These are phyloP conservation scores for Megalopta genalis DNA, from an alignment of 1,140 invertebrate species.

Conservation along the genomic window DNA sequence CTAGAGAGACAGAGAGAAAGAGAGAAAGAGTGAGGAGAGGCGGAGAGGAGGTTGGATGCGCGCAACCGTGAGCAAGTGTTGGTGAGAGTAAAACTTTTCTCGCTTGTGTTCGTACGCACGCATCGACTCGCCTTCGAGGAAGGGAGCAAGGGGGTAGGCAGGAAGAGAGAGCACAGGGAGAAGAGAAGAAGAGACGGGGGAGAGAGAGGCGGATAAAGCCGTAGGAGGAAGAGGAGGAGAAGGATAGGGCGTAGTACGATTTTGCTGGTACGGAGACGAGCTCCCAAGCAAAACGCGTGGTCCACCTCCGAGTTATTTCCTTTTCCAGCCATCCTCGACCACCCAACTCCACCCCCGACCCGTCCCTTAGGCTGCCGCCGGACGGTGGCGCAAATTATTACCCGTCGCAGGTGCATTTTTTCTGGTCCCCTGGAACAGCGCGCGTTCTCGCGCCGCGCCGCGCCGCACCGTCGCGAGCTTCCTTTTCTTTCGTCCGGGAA, in stretches of 20 bases:
- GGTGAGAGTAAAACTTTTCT: constrained; percentile 80
- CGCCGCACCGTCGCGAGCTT: constrained; percentile 8
- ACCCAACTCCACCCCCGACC: constrained; percentile 10
- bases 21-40: constrained; percentile 10
- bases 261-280: constrained; percentile 73
- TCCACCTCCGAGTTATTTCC: constrained; percentile 76
- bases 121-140: constrained; percentile 73
- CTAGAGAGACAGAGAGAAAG: constrained; percentile 17
- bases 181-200: constrained; percentile 31
- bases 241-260: constrained; percentile 66
- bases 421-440: constrained; percentile 38
- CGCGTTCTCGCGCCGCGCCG: constrained; percentile 28
- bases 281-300: constrained; percentile 74
- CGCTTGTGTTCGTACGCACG: constrained; percentile 75
- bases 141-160: constrained; percentile 33
- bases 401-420: constrained; percentile 77
- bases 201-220: constrained; percentile 8
- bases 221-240: constrained; percentile 48
- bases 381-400: constrained; percentile 77
- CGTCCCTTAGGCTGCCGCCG: constrained; percentile 60
- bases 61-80: constrained; percentile 60
- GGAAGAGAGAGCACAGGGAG: constrained; percentile 43
- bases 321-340: constrained; percentile 62
- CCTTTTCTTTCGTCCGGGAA: constrained; percentile 27
- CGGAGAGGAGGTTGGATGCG: constrained; percentile 58